Percentiles rank a stretch among this genome's conserved stretches.
Conservation (phyloP, 2,888 invertebrate genomes). For the Malacosoma neustria region DNA sequence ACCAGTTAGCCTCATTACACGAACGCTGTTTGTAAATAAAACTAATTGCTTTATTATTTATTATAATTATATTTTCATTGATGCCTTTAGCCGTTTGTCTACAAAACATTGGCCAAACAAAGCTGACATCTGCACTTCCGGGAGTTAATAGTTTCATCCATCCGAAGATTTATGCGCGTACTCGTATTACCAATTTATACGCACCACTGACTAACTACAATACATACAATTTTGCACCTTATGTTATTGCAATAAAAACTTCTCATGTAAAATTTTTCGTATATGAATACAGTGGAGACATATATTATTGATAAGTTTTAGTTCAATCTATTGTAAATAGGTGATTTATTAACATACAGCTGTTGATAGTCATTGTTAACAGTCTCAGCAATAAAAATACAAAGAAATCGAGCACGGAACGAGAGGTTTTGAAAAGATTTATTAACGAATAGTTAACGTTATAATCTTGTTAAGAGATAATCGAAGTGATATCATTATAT, state of each 20-base stretch:
- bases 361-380: background rate
- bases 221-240: background rate
- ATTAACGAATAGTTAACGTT: constrained; percentile 23
- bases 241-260: background rate
- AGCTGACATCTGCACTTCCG: constrained; percentile 34
- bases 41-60: background rate
- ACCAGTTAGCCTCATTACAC: constrained; percentile 2
- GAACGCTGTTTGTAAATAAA: background rate
- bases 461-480: no score
- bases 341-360: background rate
- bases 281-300: background rate
- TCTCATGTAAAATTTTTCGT: background rate
- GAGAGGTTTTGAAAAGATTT: constrained; percentile 26
- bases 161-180: constrained; percentile 17
- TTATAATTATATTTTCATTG: background rate
- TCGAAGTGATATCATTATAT: no score
- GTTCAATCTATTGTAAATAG: background rate
- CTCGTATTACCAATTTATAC: background rate
- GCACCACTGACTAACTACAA: background rate
- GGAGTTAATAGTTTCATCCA: constrained; percentile 23
- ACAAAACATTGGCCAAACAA: constrained; percentile 25
- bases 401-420: constrained; percentile 21
- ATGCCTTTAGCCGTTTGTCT: constrained; percentile 17
- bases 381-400: constrained; percentile 1
- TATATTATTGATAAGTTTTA: background rate